Evolutionary conservation across 2,888 invertebrate species (phyloP), one percentile per base, ranked within the genome.

Genomic region (Eilema griseolum): DNA sequence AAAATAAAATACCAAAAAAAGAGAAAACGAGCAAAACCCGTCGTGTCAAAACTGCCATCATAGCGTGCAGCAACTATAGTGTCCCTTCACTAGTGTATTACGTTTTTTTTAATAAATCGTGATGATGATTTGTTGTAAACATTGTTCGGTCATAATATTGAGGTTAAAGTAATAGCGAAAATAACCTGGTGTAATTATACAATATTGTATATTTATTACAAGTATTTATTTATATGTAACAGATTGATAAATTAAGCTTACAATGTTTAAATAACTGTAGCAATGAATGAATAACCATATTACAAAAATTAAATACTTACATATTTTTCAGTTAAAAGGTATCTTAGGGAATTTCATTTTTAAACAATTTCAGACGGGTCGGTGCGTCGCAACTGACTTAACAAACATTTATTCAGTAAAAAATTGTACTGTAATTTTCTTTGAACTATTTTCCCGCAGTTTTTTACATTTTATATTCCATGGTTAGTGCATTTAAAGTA

Each of bases 301-400:
- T 60, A 56, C 5, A 66, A 16, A 71, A 46, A 52, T 33, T 26
- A 61, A 52, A 61, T 66, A 23, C 5, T 5, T 31, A 5, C 24
- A 16, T 41, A 12, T 20, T 28, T 67, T 70, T 14, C 28, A 67
- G 31, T 56, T 69, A 60, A 67, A 72, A n/a, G 75, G 70, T 74
- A 71, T 75, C 75, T 74, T 81, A 74, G 71, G 66, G 67, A 78
- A 74, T 78, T 76, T 72, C 72, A 70, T 79, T 81, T 79, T 78
- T 65, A 72, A 79, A 81, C 69, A 76, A 81, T 77, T 78, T 66
- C 69, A 74, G 75, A 72, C n/a, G n/a, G n/a, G n/a, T 67, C 67
- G 66, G 65, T 57, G 61, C 24, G 62, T 28, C 73, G 71, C 75
- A 73, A 66, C 65, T 73, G 59, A 73, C 61, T 73, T 71, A 61